Evolutionary conservation across 2,888 invertebrate genomes (phyloP).

Genomic region (Lasioglossum villosulum): DNA sequence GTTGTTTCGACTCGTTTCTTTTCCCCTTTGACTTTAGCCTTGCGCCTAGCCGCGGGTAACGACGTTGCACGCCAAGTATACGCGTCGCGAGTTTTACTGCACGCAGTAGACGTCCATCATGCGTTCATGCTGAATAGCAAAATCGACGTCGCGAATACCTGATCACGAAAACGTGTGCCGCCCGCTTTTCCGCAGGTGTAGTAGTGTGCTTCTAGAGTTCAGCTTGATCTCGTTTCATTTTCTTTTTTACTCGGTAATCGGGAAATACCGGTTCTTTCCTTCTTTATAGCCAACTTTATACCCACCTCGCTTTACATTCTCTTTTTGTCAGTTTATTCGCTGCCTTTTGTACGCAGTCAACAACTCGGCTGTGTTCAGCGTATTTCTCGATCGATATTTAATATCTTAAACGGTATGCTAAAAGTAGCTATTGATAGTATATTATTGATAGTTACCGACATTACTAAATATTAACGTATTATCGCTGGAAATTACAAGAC

Average conservation of each 20-base stretch:
- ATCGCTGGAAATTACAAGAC: not conserved
- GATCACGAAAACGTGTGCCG: not conserved
- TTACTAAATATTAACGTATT: too few relatives aligned
- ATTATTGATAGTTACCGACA: not conserved
- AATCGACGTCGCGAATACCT: conserved; percentile 18
- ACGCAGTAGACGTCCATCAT: conserved; percentile 1
- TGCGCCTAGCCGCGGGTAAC: conserved; percentile 1
- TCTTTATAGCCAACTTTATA: not conserved
- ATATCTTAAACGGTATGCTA: not conserved
- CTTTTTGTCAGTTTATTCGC: not conserved
- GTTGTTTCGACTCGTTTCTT: conserved; percentile 59
- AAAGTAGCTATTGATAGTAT: too few relatives aligned
- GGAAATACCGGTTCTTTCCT: not conserved
- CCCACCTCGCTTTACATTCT: not conserved
- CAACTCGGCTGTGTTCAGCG: not conserved
- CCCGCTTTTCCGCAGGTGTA: not conserved
- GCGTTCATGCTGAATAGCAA: conserved; percentile 10
- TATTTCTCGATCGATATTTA: not conserved
- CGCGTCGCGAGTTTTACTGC: conserved; percentile 36
- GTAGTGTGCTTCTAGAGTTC: not conserved
- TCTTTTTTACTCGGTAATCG: not conserved
- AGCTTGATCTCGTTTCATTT: not conserved
- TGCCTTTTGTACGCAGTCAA: not conserved
- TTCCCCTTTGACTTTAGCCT: conserved; percentile 51
- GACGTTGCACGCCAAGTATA: conserved; percentile 10